These are phyloP conservation scores for Ameiurus melas DNA, from an alignment of 2,113 vertebrate genomes.

Conservation along the genomic window DNA sequence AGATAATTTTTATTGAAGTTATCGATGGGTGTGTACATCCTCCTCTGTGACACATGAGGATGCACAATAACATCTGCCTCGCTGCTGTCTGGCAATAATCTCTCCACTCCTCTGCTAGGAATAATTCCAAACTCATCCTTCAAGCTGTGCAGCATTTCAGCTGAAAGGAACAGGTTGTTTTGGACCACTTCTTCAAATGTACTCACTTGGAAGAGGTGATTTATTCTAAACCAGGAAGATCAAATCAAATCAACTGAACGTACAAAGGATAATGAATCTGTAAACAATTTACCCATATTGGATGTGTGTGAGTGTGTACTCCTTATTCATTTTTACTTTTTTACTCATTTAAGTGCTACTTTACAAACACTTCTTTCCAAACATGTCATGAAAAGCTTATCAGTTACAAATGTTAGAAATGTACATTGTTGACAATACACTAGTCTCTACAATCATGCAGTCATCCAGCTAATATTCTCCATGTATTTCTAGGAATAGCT, in stretches of 20 bases:
- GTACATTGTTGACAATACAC: not conserved
- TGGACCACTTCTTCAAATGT: slow-evolving; percentile 69
- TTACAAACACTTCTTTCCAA: not conserved
- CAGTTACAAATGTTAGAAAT: not conserved
- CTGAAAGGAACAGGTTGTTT: slow-evolving; percentile 76
- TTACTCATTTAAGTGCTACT: not conserved
- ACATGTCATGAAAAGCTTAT: not conserved
- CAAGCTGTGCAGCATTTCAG: slow-evolving; percentile 75
- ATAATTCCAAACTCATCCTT: slow-evolving; percentile 68
- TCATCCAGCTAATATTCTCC: not conserved
- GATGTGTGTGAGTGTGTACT: not conserved
- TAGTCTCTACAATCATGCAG: not conserved
- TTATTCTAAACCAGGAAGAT: slow-evolving; percentile 65
- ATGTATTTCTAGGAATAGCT: not conserved
- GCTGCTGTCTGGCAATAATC: not conserved
- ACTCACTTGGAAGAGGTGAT: slow-evolving; percentile 64
- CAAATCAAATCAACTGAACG: not conserved
- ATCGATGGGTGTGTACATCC: slow-evolving; percentile 42
- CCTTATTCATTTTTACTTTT: not conserved
- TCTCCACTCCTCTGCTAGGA: slow-evolving; percentile 44
- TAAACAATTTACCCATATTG: not conserved
- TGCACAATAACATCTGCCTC: not conserved
- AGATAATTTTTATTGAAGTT: slow-evolving; percentile 59
- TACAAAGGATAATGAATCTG: not conserved
- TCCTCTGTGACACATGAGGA: slow-evolving; percentile 22